Conservation (phyloP, 92 coral and sea anemone genomes). For the Montipora capitata region DNA sequence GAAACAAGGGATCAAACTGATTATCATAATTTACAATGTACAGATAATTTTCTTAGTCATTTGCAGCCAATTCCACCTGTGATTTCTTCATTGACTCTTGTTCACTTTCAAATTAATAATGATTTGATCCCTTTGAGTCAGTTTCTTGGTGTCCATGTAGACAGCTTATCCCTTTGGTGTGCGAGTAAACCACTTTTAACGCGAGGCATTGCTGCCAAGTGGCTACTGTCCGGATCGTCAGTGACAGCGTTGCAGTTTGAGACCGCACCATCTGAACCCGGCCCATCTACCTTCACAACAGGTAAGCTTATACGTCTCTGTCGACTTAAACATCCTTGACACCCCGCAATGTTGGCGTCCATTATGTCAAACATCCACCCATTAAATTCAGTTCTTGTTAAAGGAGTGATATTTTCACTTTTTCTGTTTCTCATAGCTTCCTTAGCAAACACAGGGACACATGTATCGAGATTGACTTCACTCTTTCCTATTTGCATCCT, state of each 20-base stretch:
- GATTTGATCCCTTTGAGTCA: background rate
- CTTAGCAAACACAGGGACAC: slow-evolving; percentile 26
- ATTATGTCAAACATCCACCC: slow-evolving; percentile 32
- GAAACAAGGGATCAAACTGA: too few relatives aligned
- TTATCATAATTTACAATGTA: too few relatives aligned
- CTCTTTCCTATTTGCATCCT: slow-evolving; percentile 31
- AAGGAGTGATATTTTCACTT: background rate
- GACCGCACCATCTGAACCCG: background rate
- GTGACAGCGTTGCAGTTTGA: background rate
- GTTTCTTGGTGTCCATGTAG: slow-evolving; percentile 1
- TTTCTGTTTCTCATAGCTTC: background rate
- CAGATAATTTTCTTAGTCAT: too few relatives aligned
- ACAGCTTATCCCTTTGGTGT: slow-evolving; percentile 1
- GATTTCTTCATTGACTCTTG: background rate
- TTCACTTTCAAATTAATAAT: background rate
- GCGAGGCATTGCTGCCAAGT: slow-evolving; percentile 12
- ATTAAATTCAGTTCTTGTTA: slow-evolving; percentile 12
- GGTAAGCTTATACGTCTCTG: slow-evolving; percentile 35
- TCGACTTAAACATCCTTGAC: background rate
- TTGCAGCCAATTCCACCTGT: background rate
- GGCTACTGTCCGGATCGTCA: background rate
- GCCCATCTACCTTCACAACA: slow-evolving; percentile 18
- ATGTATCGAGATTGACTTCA: slow-evolving; percentile 28
- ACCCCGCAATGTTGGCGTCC: background rate
- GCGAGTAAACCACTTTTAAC: slow-evolving; percentile 2